Conservation (phyloP, 2,888 invertebrate species). For the Bellardia pandia region DNA sequence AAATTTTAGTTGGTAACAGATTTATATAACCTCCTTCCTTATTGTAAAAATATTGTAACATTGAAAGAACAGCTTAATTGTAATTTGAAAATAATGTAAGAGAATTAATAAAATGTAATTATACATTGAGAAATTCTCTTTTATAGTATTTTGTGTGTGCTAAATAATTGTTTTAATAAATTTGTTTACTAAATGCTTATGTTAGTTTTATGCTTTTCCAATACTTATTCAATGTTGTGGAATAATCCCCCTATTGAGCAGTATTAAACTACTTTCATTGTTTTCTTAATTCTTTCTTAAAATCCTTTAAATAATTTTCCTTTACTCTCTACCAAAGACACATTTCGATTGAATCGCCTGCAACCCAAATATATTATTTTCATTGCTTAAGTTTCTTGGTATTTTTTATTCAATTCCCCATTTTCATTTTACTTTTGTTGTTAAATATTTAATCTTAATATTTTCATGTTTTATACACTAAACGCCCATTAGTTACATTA, state of each 20-base stretch:
- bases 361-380: background rate
- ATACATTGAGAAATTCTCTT: too few relatives aligned
- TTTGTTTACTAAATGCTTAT: background rate
- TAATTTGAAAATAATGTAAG: too few relatives aligned
- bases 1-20: too few relatives aligned
- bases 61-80: too few relatives aligned
- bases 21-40: too few relatives aligned
- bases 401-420: constrained; percentile 30
- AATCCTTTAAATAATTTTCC: constrained; percentile 19
- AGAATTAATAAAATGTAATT: too few relatives aligned
- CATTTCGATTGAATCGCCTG: constrained; percentile 31
- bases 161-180: background rate
- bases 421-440: constrained; percentile 28
- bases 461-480: constrained; percentile 47
- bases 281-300: background rate
- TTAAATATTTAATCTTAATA: constrained; percentile 65
- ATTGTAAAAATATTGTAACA: too few relatives aligned
- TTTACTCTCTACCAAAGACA: background rate
- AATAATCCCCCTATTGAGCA: too few relatives aligned
- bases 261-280: background rate
- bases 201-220: too few relatives aligned
- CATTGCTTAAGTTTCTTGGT: constrained; percentile 3
- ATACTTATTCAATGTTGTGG: too few relatives aligned
- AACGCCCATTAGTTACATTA: constrained; percentile 70
- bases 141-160: too few relatives aligned